Base-by-base conservation (phyloP, 2,797 vertebrate species). In the Brachymystax lenok region DNA sequence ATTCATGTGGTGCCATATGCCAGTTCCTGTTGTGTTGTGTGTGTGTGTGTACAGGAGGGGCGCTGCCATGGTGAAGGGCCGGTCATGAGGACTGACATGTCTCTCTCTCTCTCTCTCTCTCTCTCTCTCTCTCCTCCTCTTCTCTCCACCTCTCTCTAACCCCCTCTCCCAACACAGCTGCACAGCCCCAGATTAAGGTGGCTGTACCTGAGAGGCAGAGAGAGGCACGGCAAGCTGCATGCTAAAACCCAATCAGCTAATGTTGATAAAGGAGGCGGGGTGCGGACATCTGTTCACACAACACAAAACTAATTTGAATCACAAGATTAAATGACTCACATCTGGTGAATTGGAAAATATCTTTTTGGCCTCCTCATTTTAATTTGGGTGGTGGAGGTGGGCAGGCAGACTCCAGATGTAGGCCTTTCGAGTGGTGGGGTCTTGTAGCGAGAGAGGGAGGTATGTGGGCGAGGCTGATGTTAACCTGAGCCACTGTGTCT, bases 201-300 rank as follows among this genome's bases (percentile, higher is more conserved):
- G 91, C 90, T 89, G 90, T 94, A 95, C 94, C 94, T 95, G 94
- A 92, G 94, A 94, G 92, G 91, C 91, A 91, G 92, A 86, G 87
- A 91, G 92, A 87, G 87, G 86, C 90, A 84, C 78, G 81, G 87
- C 86, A 91, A 87, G 90, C 90, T 87, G 94, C 91, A 93, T 93
- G 91, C 93, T 91, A 93, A 95, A 94, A 93, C 92, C 94, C 93
- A 95, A 94, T 95, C 94, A 94, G 93, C 93, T 95, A 93, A 94
- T 94, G 93, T 92, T 94, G 93, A 94, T 94, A 94, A 94, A 94
- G 93, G 93, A 94, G 94, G 94, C 88, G 93, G 94, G 91, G 92
- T 89, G 80, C 75, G 90, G 93, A 95, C 94, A 95, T 95, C 94
- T 95, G 94, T 94, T 95, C 94, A 92, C 94, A 94, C 94, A 93